These are phyloP conservation scores for Lycaon pictus DNA, from an alignment of 2,113 vertebrate species.

Conservation along the genomic window DNA sequence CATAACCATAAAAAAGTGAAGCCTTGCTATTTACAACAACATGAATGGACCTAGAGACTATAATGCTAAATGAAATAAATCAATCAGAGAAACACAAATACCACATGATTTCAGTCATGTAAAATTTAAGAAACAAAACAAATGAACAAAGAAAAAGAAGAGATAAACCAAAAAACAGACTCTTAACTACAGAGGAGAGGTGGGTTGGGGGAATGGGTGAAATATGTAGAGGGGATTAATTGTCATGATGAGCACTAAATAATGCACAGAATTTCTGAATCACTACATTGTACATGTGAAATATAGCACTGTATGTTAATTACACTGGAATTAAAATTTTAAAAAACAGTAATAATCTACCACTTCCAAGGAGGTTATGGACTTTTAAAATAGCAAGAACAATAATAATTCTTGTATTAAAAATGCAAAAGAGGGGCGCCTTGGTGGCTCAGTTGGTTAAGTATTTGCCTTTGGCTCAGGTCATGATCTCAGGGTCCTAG, in stretches of 20 bases:
- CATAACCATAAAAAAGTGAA: not conserved
- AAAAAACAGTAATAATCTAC: not conserved
- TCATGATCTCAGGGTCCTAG: not conserved
- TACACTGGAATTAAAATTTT: not conserved
- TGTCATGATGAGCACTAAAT: not conserved
- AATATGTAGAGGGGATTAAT: not conserved
- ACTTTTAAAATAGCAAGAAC: conserved; percentile 25
- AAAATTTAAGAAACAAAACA: not conserved
- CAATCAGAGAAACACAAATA: not conserved
- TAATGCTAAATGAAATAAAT: not conserved
- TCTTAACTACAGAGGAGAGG: not conserved
- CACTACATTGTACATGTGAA: not conserved
- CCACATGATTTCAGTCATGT: not conserved
- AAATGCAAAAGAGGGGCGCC: not conserved
- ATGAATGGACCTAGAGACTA: not conserved
- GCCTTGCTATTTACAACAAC: not conserved
- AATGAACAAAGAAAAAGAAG: not conserved
- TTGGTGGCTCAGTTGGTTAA: not conserved
- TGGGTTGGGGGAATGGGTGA: not conserved
- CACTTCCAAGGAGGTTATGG: not conserved
- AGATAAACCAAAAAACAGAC: not conserved
- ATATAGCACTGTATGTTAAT: not conserved
- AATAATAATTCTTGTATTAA: not conserved
- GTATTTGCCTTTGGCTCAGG: not conserved
- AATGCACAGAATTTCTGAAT: not conserved